Percentiles rank a stretch among this genome's conserved stretches.
phyloP scores from a whole-genome alignment of 2,113 vertebrate genomes.

The Notechis scutatus region DNA sequence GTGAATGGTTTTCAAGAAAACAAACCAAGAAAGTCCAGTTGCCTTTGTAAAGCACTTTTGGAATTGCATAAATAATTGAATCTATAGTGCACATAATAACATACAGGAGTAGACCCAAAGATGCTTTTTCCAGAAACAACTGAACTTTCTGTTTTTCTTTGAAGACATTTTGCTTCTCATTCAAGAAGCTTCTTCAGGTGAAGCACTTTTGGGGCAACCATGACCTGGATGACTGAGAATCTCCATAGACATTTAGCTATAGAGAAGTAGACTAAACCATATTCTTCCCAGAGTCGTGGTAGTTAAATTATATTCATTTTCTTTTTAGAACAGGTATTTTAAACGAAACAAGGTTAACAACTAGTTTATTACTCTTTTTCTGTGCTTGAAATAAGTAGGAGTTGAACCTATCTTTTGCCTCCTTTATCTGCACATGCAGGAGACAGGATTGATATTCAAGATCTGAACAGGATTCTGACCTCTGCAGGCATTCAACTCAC shows the following conservation, averaged over 20 bases:
- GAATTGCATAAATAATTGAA: too few species aligned
- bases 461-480: conserved; percentile 25
- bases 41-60: background rate
- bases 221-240: too few species aligned
- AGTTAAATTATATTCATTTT: background rate
- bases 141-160: too few species aligned
- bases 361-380: background rate
- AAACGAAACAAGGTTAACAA: background rate
- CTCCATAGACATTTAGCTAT: too few species aligned
- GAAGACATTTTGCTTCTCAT: too few species aligned
- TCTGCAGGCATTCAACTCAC: conserved; percentile 21
- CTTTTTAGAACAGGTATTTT: background rate
- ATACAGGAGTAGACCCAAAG: background rate
- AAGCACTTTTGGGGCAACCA: too few species aligned
- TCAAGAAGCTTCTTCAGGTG: too few species aligned
- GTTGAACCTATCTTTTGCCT: background rate
- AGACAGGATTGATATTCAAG: conserved; percentile 29
- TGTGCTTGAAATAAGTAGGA: background rate
- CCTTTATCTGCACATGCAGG: conserved; percentile 10
- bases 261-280: background rate
- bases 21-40: background rate
- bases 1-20: background rate
- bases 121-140: too few species aligned
- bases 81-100: background rate
- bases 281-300: background rate